A percentile compares a stretch with the other conserved stretches of the same genome.
phyloP scores from a whole-genome alignment of 2,888 invertebrate genomes.

The Hesperia comma region DNA sequence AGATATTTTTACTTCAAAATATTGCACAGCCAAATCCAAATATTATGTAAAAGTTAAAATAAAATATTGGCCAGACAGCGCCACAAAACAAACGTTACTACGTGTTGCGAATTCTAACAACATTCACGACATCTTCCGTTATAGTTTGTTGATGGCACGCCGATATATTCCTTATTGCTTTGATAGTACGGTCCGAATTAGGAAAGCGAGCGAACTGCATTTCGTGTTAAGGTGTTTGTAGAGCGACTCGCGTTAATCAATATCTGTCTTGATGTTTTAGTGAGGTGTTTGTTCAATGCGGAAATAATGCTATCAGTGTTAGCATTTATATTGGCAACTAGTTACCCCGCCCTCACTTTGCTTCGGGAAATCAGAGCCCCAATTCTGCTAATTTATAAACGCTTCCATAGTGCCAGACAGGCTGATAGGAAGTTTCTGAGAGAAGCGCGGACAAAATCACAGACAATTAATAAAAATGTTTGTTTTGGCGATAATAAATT shows the following conservation, averaged over 20 bases:
- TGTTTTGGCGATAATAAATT: no score
- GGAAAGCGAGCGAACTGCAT: neutral
- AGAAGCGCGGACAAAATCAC: no score
- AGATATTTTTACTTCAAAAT: neutral
- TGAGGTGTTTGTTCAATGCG: neutral
- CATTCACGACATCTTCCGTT: conserved; percentile 5
- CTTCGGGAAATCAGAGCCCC: no score
- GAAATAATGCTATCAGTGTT: neutral
- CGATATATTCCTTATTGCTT: neutral
- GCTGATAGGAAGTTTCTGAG: no score
- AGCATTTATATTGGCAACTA: neutral
- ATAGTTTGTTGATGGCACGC: neutral
- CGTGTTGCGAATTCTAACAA: conserved; percentile 14
- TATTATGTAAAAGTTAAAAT: neutral
- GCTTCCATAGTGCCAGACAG: no score
- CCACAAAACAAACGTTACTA: conserved; percentile 4
- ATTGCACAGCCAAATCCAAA: neutral
- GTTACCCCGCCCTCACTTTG: no score
- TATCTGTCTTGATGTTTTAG: neutral
- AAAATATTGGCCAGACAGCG: conserved; percentile 8
- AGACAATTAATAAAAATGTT: no score
- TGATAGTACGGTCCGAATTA: neutral
- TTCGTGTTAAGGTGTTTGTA: neutral
- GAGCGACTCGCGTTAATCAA: neutral
- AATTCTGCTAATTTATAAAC: no score